Percentiles rank a stretch among this genome's conserved stretches.
Evolutionary conservation across 64 coral and sea anemone species (phyloP).

Genomic region (Montipora foliosa): DNA sequence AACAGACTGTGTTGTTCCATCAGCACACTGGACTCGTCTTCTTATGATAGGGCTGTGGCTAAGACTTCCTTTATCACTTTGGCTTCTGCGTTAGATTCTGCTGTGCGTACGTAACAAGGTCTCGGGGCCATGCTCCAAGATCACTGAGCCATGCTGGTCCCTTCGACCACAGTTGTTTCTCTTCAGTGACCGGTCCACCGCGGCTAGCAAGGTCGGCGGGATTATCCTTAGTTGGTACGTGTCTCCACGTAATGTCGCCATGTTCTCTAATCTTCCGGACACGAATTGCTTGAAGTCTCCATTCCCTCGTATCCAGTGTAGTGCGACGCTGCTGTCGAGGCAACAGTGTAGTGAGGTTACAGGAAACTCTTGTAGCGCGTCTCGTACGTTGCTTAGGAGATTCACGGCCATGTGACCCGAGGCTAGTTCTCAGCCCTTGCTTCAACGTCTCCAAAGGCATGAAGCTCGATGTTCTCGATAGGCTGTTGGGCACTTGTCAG

Average conservation of each 20-base stretch:
- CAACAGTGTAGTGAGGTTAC: conserved; percentile 17
- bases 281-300: conserved; percentile 37
- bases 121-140: not conserved
- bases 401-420: conserved; percentile 1
- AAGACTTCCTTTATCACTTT: conserved; percentile 1
- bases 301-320: conserved; percentile 58
- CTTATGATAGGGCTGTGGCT: not conserved
- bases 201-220: conserved; percentile 48
- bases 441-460: not conserved
- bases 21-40: conserved; percentile 33
- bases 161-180: not conserved
- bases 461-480: conserved; percentile 10
- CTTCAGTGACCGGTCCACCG: not conserved
- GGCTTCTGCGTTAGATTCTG: conserved; percentile 45
- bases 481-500: conserved; percentile 36
- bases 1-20: conserved; percentile 23
- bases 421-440: conserved; percentile 6
- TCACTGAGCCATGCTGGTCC: not conserved
- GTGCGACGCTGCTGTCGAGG: conserved; percentile 53
- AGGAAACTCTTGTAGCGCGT: conserved; percentile 10
- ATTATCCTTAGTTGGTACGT: conserved; percentile 49
- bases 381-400: not conserved
- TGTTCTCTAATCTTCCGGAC: too few relatives aligned
- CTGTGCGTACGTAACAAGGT: not conserved
- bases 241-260: conserved; percentile 21